Percentiles rank a stretch among this genome's conserved stretches.
These are phyloP conservation scores for Meloidogyne exigua DNA, from an alignment of 1,140 invertebrate genomes.

Conservation along the genomic window DNA sequence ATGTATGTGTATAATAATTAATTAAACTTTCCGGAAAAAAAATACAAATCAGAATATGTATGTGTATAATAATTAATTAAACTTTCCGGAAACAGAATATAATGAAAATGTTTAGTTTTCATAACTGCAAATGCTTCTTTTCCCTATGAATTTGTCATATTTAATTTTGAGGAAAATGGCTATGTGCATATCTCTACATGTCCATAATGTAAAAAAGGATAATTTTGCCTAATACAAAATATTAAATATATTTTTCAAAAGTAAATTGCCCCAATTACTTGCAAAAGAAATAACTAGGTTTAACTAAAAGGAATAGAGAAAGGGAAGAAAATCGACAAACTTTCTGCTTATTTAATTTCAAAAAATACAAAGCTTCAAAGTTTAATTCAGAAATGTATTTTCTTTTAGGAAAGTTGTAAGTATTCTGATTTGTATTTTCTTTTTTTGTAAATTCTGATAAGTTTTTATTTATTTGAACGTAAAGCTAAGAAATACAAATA, in stretches of 20 bases:
- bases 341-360: no score
- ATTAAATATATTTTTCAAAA: no score
- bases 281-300: background rate
- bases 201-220: background rate
- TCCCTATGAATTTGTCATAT: background rate
- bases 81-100: no score
- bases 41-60: no score
- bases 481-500: no score
- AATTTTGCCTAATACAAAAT: background rate
- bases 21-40: no score
- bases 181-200: background rate
- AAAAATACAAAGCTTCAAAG: no score
- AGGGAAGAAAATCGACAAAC: background rate
- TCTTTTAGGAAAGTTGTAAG: background rate
- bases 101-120: no score
- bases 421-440: background rate
- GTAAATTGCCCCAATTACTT: background rate
- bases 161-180: background rate
- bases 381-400: background rate
- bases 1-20: no score
- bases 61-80: no score
- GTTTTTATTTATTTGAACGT: no score
- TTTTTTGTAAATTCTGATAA: background rate
- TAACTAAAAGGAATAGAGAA: background rate
- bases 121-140: background rate